A percentile compares a stretch with the other conserved stretches of the same genome.
phyloP scores from a whole-genome alignment of 1,140 invertebrate genomes.

The Drosophila prosaltans region DNA sequence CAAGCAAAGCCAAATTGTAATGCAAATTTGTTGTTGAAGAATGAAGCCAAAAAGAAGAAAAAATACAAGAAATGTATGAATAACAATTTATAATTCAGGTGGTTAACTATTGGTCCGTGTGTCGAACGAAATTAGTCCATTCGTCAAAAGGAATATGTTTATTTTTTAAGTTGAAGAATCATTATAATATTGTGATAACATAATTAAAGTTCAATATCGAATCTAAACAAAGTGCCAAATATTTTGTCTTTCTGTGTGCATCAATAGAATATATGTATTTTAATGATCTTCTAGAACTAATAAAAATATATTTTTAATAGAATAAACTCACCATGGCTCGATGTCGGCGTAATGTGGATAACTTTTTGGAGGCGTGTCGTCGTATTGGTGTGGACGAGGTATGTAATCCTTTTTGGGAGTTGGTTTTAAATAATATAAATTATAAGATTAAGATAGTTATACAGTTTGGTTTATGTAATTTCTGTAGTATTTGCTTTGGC shows the following conservation, averaged over 20 bases:
- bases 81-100: too few relatives aligned
- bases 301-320: conserved; percentile 84
- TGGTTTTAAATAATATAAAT: not conserved
- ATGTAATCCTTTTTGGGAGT: conserved; percentile 81
- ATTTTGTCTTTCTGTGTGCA: conserved; percentile 2
- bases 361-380: conserved; percentile 96
- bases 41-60: too few relatives aligned
- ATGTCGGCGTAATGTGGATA: conserved; percentile 96
- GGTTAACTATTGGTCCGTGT: too few relatives aligned
- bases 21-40: too few relatives aligned
- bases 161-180: too few relatives aligned
- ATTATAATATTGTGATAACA: too few relatives aligned
- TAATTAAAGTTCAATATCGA: too few relatives aligned
- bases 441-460: not conserved
- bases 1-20: too few relatives aligned
- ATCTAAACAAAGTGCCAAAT: not conserved
- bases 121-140: too few relatives aligned
- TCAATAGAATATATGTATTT: not conserved
- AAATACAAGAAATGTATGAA: too few relatives aligned
- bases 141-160: too few relatives aligned
- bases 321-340: conserved; percentile 96
- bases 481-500: conserved; percentile 30
- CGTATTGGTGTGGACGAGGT: conserved; percentile 97
- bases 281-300: not conserved
- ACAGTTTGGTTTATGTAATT: conserved; percentile 17